Evolutionary conservation across 2,797 vertebrate species (phyloP), one percentile per base, ranked within the genome.

Genomic region (Falco columbarius): DNA sequence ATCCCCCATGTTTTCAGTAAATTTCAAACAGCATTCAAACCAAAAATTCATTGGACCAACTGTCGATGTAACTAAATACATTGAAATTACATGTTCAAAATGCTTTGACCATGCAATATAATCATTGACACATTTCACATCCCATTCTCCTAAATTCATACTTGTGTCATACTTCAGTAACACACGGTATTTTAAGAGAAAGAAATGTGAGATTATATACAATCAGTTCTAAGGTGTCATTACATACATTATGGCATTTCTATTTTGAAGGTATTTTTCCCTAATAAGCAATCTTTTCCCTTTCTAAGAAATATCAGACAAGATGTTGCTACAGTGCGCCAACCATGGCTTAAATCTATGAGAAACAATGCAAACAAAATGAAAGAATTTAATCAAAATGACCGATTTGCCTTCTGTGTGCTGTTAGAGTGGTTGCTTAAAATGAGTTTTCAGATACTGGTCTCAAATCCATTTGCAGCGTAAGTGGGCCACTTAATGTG

Each of bases 11-110:
- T 86, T 92, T 80, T 83, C 68, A 54, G 23, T 72, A n/a, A n/a
- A 54, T 61, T 81, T 94, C 38, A 59, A 71, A 63, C 29, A 83
- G 76, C 14, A 40, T 75, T 84, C 40, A 81, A 55, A 88, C 86
- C 36, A 38, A 38, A 38, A 38, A 38, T 38, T 38, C 36, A 65
- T 8, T 51, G 32, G 36, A 65, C 17, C 36, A 75, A 54, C 46
- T 89, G 15, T 77, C 81, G 51, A 42, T 79, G 26, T 92, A 95
- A 88, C 38, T n/a, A 86, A 83, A 88, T 51, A 80, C 70, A 58
- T 65, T 73, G 47, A 87, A 92, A 87, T 73, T 59, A 73, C 7
- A 42, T 21, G 2, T 76, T 94, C 40, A 70, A 89, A 94, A 70
- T 73, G 32, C 19, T 63, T 89, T 75, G 56, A 91, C 86, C 27